Conservation (phyloP, 2,113 vertebrate genomes). For the Anarrhichthys ocellatus region DNA sequence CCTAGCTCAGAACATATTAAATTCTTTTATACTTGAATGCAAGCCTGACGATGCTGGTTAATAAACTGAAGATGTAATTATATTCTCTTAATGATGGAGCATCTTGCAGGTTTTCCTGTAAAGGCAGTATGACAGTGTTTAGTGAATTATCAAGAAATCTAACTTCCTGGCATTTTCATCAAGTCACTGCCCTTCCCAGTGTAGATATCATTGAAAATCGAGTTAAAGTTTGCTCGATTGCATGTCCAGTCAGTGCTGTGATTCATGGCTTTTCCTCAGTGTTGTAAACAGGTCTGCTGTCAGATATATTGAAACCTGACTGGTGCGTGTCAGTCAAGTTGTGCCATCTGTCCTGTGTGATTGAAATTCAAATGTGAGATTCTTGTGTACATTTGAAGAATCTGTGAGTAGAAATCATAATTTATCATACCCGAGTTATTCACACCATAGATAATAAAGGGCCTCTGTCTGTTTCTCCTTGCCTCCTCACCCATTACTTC, state of each 20-base stretch:
- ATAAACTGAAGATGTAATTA: neutral
- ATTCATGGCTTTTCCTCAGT: neutral
- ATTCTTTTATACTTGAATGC: neutral
- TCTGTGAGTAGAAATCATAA: neutral
- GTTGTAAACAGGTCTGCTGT: neutral
- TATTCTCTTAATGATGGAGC: neutral
- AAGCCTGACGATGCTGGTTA: neutral
- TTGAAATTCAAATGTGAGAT: neutral
- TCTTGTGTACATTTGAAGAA: neutral
- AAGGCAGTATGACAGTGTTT: neutral
- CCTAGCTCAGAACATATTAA: neutral
- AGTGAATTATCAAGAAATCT: conserved; percentile 4
- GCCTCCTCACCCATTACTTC: conserved; percentile 23
- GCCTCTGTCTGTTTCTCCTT: neutral
- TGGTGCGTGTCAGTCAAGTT: neutral
- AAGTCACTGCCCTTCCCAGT: conserved; percentile 10
- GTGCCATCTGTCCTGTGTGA: neutral
- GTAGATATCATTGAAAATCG: conserved; percentile 20
- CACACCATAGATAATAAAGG: neutral
- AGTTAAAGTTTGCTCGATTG: conserved; percentile 49
- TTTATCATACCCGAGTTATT: neutral
- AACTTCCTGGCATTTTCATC: neutral
- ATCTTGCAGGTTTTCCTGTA: neutral
- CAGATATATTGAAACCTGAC: neutral
- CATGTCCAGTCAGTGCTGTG: conserved; percentile 19